Conservation (phyloP, 2,888 invertebrate genomes). For the Pocota personata region DNA sequence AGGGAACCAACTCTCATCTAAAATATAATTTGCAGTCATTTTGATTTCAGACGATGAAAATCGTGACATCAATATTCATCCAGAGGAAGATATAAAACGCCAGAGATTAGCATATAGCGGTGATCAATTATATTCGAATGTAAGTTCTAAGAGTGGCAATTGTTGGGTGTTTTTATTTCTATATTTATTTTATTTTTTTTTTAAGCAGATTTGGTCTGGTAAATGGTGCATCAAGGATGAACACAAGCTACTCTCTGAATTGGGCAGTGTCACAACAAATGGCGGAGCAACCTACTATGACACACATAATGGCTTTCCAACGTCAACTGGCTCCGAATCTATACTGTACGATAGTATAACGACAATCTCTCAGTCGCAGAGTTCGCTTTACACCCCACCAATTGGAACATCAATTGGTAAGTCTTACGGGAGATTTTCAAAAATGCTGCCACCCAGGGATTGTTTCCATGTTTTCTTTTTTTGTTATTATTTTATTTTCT, state of each 20-base stretch:
- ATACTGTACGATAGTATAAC: slow-evolving; percentile 88
- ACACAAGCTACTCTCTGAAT: slow-evolving; percentile 92
- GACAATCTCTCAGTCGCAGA: slow-evolving; percentile 89
- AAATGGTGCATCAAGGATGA: slow-evolving; percentile 97
- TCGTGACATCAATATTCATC: slow-evolving; percentile 93
- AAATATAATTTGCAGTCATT: slow-evolving; percentile 43
- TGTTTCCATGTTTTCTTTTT: not conserved
- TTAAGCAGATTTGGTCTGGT: slow-evolving; percentile 89
- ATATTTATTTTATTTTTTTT: not conserved
- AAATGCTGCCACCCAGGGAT: slow-evolving; percentile 22
- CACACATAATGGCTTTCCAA: slow-evolving; percentile 80
- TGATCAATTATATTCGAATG: slow-evolving; percentile 94
- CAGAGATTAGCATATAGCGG: slow-evolving; percentile 94
- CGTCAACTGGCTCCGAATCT: slow-evolving; percentile 82
- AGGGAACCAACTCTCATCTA: not conserved
- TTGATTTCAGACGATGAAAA: slow-evolving; percentile 89
- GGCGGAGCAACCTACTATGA: slow-evolving; percentile 84
- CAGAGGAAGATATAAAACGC: slow-evolving; percentile 94
- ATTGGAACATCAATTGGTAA: slow-evolving; percentile 88
- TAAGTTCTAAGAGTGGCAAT: slow-evolving; percentile 86
- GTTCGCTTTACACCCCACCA: slow-evolving; percentile 90
- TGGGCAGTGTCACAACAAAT: slow-evolving; percentile 86
- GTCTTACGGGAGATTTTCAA: slow-evolving; percentile 72
- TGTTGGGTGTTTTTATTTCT: too few species aligned
- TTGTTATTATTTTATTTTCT: slow-evolving; percentile 43